A percentile compares a stretch with the other conserved stretches of the same genome.
These are phyloP conservation scores for Campoplex nolae DNA, from an alignment of 2,888 invertebrate species.

Conservation along the genomic window DNA sequence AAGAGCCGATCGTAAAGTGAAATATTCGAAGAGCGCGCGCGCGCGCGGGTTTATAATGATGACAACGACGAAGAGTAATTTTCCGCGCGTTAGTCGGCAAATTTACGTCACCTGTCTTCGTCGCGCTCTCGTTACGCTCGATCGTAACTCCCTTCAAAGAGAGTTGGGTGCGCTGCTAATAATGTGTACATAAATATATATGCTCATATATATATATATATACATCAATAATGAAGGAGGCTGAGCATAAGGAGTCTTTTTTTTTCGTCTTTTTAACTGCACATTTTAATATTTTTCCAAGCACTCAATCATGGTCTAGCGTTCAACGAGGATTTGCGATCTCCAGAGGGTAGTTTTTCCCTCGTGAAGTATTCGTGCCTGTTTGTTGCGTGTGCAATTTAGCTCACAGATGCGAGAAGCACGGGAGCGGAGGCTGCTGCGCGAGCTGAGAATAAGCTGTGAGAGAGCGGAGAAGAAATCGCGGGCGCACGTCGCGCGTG, in stretches of 20 bases:
- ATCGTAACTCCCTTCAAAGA: constrained; percentile 53
- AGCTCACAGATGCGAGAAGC: constrained; percentile 27
- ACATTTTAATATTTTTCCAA: constrained; percentile 9
- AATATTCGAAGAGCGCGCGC: constrained; percentile 56
- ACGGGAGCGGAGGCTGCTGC: constrained; percentile 30
- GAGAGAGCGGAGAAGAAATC: constrained; percentile 67
- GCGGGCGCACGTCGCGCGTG: constrained; percentile 77
- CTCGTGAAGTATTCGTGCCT: constrained; percentile 6
- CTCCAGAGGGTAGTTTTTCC: neutral
- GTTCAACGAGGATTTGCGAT: neutral
- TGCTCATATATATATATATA: too few relatives aligned
- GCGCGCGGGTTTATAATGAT: constrained; percentile 34
- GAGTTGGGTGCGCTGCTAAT: constrained; percentile 1
- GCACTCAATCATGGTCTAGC: constrained; percentile 11
- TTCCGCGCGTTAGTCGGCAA: constrained; percentile 72
- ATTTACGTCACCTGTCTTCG: constrained; percentile 67
- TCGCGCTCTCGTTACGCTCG: constrained; percentile 62
- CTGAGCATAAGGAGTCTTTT: neutral
- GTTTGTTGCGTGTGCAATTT: constrained; percentile 18
- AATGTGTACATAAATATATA: neutral
- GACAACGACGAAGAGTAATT: constrained; percentile 67
- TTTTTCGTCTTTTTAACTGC: neutral
- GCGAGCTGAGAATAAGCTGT: constrained; percentile 64
- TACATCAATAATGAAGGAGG: neutral
- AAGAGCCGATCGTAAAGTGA: constrained; percentile 60